These are phyloP conservation scores for Galeruca laticollis DNA, from an alignment of 2,888 invertebrate species.

Conservation along the genomic window DNA sequence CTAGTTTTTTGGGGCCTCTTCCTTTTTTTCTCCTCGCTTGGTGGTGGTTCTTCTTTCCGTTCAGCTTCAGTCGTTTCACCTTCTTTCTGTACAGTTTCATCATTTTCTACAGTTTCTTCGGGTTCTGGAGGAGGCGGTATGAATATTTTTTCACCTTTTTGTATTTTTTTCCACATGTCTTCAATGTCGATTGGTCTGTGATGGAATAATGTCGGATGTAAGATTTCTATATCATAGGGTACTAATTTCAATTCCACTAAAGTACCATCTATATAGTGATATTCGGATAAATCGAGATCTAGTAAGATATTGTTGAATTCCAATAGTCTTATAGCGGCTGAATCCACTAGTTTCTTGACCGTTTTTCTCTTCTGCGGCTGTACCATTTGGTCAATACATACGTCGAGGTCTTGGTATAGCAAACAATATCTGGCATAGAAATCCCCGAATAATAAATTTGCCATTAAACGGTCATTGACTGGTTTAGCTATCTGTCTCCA, in stretches of 20 bases:
- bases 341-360: slow-evolving; percentile 72
- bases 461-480: slow-evolving; percentile 67
- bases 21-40: slow-evolving; percentile 24
- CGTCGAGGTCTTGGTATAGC: slow-evolving; percentile 71
- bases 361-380: slow-evolving; percentile 73
- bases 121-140: slow-evolving; percentile 50
- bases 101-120: slow-evolving; percentile 1
- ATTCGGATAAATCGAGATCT: slow-evolving; percentile 72
- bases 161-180: slow-evolving; percentile 59
- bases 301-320: slow-evolving; percentile 72
- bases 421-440: slow-evolving; percentile 70
- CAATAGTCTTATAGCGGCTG: slow-evolving; percentile 69
- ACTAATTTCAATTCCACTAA: slow-evolving; percentile 77
- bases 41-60: slow-evolving; percentile 30
- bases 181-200: slow-evolving; percentile 68
- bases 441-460: slow-evolving; percentile 69
- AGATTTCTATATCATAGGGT: slow-evolving; percentile 75
- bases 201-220: slow-evolving; percentile 75
- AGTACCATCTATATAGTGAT: slow-evolving; percentile 80
- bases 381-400: slow-evolving; percentile 73
- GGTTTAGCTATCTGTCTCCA: slow-evolving; percentile 52
- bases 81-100: slow-evolving; percentile 45
- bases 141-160: slow-evolving; percentile 60
- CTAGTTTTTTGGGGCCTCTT: slow-evolving; percentile 19
- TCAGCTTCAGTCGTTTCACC: slow-evolving; percentile 48